Conservation (phyloP, 2,888 invertebrate genomes). For the Glomeris marginata region DNA sequence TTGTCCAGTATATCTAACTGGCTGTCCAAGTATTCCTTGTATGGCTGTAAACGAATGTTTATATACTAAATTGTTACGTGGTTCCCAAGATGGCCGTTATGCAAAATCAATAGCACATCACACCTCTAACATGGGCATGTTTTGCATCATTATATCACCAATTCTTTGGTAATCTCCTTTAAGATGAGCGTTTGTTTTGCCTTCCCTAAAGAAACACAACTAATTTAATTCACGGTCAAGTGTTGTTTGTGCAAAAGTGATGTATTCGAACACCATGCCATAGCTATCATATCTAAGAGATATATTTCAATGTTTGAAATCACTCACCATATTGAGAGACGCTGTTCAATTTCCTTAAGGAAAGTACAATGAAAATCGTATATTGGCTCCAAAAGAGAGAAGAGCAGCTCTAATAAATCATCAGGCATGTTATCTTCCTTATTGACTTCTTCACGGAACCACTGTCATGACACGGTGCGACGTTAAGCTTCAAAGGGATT, state of each 20-base stretch:
- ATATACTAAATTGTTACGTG: slow-evolving; percentile 6
- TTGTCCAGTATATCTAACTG: slow-evolving; percentile 62
- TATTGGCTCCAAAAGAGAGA: slow-evolving; percentile 50
- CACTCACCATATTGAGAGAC: slow-evolving; percentile 47
- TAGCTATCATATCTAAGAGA: too few relatives aligned
- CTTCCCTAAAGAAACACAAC: slow-evolving; percentile 37
- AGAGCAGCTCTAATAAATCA: slow-evolving; percentile 41
- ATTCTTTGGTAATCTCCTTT: slow-evolving; percentile 44
- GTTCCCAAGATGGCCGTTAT: slow-evolving; percentile 42
- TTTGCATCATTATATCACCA: slow-evolving; percentile 57
- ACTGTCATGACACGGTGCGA: slow-evolving; percentile 36
- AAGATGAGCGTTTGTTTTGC: slow-evolving; percentile 35
- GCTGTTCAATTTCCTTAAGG: slow-evolving; percentile 59
- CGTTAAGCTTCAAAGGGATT: background rate
- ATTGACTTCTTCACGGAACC: slow-evolving; percentile 55
- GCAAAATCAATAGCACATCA: slow-evolving; percentile 24
- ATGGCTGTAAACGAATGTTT: slow-evolving; percentile 24
- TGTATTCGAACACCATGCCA: background rate
- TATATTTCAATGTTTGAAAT: background rate
- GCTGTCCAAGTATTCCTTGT: slow-evolving; percentile 41
- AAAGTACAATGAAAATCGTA: slow-evolving; percentile 67
- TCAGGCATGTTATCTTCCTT: slow-evolving; percentile 45
- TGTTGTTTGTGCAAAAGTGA: background rate
- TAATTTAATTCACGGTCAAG: background rate
- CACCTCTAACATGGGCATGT: slow-evolving; percentile 43